These are phyloP conservation scores for Thysanoteuthis rhombus DNA, from an alignment of 2,888 invertebrate species.

Conservation along the genomic window DNA sequence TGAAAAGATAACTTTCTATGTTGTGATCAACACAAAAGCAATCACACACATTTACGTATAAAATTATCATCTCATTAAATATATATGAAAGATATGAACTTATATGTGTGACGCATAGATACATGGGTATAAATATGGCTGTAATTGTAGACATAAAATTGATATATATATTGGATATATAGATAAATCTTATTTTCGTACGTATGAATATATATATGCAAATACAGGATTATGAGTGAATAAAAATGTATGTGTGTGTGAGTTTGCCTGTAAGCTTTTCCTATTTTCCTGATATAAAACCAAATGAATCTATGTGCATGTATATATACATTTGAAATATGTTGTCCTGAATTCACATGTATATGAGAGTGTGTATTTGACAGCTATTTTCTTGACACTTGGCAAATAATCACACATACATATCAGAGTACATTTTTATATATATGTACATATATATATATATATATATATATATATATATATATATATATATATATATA, in stretches of 20 bases:
- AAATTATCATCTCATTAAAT: neutral
- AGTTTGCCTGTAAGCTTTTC: neutral
- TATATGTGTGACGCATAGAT: too few species aligned
- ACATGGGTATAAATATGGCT: too few species aligned
- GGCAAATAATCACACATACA: too few species aligned
- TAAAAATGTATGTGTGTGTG: neutral
- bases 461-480: neutral
- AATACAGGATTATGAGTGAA: too few species aligned
- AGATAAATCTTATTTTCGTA: neutral
- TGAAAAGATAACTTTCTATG: too few species aligned
- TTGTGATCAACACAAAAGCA: too few species aligned
- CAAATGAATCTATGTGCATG: neutral
- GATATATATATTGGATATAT: neutral
- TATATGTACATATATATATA: too few species aligned
- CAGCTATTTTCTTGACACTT: neutral
- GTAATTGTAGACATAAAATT: neutral
- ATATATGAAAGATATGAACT: neutral
- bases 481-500: neutral
- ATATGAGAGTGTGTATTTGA: neutral
- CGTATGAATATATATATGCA: neutral
- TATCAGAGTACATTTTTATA: too few species aligned
- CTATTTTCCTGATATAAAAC: neutral
- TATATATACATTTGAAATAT: neutral
- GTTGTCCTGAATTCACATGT: too few species aligned
- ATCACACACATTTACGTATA: too few species aligned